These are phyloP conservation scores for Chrosomus eos DNA, from an alignment of 2,797 vertebrate genomes.

Conservation along the genomic window DNA sequence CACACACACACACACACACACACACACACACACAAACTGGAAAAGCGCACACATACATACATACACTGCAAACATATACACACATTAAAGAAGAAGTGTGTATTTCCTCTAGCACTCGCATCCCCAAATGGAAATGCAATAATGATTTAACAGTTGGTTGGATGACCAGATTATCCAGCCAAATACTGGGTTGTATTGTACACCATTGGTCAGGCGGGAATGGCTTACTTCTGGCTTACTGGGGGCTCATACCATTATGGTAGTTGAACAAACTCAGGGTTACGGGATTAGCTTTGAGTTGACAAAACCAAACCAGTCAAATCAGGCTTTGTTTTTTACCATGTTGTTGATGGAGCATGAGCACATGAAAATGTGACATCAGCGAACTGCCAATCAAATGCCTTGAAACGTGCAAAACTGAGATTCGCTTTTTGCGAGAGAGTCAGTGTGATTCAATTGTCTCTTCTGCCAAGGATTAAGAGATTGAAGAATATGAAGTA, in stretches of 20 bases:
- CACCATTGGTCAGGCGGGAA: neutral
- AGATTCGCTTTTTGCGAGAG: neutral
- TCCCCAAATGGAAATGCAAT: neutral
- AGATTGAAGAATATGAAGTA: no score
- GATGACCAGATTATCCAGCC: neutral
- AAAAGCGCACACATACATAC: neutral
- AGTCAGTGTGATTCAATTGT: no score
- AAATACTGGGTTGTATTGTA: neutral
- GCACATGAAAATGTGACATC: neutral
- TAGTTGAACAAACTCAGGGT: neutral
- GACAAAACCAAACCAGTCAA: neutral
- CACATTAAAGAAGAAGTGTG: neutral
- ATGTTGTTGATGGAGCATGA: neutral
- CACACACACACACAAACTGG: neutral
- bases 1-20: slow-evolving; percentile 28
- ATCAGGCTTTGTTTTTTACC: neutral
- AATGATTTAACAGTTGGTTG: neutral
- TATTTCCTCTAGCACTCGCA: neutral
- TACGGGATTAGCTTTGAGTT: neutral
- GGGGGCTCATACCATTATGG: neutral
- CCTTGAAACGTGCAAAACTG: neutral
- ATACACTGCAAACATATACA: neutral
- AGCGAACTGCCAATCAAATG: neutral
- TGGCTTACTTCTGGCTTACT: neutral
- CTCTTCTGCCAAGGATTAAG: no score